Evolutionary conservation across 2,113 vertebrate species (phyloP).

Genomic region (Albula goreensis): DNA sequence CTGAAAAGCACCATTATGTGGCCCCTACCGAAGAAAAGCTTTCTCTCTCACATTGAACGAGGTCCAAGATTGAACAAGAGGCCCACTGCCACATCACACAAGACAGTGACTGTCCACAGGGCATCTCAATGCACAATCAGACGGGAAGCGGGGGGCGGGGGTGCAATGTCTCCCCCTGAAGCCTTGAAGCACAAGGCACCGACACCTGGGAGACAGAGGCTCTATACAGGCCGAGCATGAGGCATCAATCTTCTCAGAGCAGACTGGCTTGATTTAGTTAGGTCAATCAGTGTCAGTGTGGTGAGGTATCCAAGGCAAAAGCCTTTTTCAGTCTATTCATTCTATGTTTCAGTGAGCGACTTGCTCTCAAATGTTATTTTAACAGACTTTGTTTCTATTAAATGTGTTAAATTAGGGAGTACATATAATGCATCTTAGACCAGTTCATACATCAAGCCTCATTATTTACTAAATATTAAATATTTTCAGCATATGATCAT

Average conservation of each 20-base stretch:
- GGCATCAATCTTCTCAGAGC: background rate
- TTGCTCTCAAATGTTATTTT: background rate
- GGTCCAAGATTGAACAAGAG: background rate
- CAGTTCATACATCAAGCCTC: background rate
- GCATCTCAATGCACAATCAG: constrained; percentile 2
- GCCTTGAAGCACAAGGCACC: background rate
- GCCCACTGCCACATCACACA: background rate
- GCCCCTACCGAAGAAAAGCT: background rate
- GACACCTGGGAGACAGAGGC: constrained; percentile 6
- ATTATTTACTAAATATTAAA: background rate
- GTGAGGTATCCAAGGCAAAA: background rate
- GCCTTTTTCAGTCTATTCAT: background rate
- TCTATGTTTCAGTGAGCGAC: background rate
- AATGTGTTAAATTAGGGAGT: background rate
- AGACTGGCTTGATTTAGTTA: background rate
- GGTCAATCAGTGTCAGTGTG: background rate
- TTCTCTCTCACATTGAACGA: background rate
- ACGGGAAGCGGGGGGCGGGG: background rate
- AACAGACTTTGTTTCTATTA: background rate
- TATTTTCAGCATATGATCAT: background rate
- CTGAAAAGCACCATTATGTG: constrained; percentile 14
- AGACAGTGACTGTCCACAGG: background rate
- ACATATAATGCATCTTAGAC: background rate
- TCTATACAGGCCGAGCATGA: background rate
- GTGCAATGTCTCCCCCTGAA: background rate